These are phyloP conservation scores for Thecocarcelia acutangulata DNA, from an alignment of 2,888 invertebrate species.

Conservation along the genomic window DNA sequence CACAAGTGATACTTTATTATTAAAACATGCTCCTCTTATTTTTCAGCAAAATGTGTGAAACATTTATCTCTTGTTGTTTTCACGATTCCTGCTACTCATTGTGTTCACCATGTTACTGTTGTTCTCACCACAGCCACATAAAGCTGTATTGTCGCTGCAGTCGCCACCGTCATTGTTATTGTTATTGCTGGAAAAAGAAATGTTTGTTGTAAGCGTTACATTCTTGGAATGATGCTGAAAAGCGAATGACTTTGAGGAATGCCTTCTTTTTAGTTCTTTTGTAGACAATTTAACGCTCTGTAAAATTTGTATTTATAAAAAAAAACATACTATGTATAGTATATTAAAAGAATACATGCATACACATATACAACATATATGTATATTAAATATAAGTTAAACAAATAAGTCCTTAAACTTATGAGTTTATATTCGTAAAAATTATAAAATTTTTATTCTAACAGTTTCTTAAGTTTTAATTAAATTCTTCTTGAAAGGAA, in stretches of 20 bases:
- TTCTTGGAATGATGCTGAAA: constrained; percentile 24
- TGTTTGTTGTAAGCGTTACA: constrained; percentile 54
- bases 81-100: constrained; percentile 64
- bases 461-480: too few relatives aligned
- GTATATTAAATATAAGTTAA: background rate
- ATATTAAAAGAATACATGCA: background rate
- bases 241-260: constrained; percentile 35
- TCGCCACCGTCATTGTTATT: constrained; percentile 65
- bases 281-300: constrained; percentile 61
- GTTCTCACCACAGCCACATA: constrained; percentile 60
- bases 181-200: constrained; percentile 67
- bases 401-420: too few relatives aligned
- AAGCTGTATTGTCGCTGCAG: constrained; percentile 64
- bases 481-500: too few relatives aligned
- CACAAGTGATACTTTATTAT: too few relatives aligned
- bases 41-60: constrained; percentile 66
- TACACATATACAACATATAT: background rate
- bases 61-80: constrained; percentile 60
- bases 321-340: constrained; percentile 19
- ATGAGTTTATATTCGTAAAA: too few relatives aligned
- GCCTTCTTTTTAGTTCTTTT: constrained; percentile 53
- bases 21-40: background rate
- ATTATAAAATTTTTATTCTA: too few relatives aligned
- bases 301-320: constrained; percentile 59
- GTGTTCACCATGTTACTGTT: constrained; percentile 60